These are phyloP conservation scores for Saturnia pavonia DNA, from an alignment of 2,888 invertebrate genomes.

Conservation along the genomic window DNA sequence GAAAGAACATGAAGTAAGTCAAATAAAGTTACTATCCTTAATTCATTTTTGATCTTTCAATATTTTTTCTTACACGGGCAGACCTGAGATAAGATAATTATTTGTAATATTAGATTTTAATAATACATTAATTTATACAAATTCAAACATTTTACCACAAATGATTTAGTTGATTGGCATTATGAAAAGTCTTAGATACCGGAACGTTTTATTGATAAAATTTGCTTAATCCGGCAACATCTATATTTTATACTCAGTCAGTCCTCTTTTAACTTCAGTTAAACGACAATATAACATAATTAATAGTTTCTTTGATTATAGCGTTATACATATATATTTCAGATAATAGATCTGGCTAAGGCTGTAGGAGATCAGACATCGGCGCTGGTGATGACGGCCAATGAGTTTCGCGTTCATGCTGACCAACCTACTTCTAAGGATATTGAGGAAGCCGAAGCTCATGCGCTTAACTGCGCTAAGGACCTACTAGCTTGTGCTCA, in stretches of 20 bases:
- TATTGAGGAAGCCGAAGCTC: constrained; percentile 43
- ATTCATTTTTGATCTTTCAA: not conserved
- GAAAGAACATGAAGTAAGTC: constrained; percentile 46
- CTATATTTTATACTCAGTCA: no score
- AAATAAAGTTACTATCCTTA: not conserved
- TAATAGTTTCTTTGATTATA: no score
- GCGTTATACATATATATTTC: not conserved
- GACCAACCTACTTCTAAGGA: constrained; percentile 32
- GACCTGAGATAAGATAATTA: no score
- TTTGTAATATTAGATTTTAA: no score
- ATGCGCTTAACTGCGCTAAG: constrained; percentile 46
- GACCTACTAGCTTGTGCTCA: constrained; percentile 53
- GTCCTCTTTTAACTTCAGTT: no score
- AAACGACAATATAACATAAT: no score
- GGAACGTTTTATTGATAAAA: no score
- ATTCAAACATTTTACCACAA: no score
- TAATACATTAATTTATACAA: no score
- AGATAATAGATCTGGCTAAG: constrained; percentile 51
- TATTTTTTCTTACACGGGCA: not conserved
- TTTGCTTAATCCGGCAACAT: no score
- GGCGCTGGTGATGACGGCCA: constrained; percentile 41
- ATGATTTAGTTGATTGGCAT: no score
- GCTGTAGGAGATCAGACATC: constrained; percentile 49
- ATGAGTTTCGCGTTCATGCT: constrained; percentile 36
- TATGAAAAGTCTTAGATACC: no score